phyloP scores from a whole-genome alignment of 2,113 vertebrate species.

The Thryonomys swinderianus region DNA sequence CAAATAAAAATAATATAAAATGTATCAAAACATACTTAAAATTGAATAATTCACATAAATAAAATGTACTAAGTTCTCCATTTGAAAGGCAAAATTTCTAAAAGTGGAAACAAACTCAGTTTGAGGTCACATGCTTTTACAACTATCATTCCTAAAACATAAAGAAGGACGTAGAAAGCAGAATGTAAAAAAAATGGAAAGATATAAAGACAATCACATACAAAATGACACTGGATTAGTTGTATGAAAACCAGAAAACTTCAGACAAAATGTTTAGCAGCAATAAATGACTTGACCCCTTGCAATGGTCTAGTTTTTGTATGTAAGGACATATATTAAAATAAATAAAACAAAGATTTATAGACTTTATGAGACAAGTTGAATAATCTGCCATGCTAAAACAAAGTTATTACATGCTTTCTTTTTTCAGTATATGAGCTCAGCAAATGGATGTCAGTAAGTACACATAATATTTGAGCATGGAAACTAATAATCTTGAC shows the following conservation, averaged over 20 bases:
- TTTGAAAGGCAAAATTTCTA: neutral
- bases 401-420: neutral
- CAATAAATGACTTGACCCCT: neutral
- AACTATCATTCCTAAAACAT: neutral
- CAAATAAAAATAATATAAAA: neutral
- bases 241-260: neutral
- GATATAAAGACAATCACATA: neutral
- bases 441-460: neutral
- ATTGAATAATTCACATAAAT: conserved; percentile 3
- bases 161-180: neutral
- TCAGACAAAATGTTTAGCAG: neutral
- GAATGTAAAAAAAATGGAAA: neutral
- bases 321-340: neutral
- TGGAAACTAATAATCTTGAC: neutral
- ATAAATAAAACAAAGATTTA: neutral
- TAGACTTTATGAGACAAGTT: neutral
- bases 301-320: neutral
- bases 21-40: neutral
- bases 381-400: neutral
- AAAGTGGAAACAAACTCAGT: neutral
- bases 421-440: neutral
- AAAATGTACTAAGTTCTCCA: neutral
- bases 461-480: neutral
- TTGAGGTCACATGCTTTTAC: neutral
- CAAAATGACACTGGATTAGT: neutral